A percentile compares a stretch with the other conserved stretches of the same genome.
Evolutionary conservation across 2,113 vertebrate genomes (phyloP).

Genomic region (Nanorana parkeri): DNA sequence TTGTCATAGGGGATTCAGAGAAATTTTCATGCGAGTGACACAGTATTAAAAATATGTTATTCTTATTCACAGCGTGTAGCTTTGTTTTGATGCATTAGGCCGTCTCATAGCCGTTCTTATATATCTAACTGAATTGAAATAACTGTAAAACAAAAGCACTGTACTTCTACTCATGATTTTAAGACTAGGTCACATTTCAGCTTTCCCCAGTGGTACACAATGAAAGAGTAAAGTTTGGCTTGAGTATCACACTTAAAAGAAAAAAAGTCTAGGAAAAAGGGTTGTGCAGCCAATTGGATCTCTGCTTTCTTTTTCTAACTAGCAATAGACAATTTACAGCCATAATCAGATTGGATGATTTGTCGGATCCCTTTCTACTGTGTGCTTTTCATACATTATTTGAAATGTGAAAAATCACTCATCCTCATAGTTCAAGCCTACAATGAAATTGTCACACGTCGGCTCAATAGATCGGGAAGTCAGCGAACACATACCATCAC

Average conservation of each 20-base stretch:
- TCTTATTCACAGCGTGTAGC: slow-evolving; percentile 47
- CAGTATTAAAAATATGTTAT: slow-evolving; percentile 54
- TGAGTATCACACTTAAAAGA: background rate
- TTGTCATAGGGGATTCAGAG: slow-evolving; percentile 51
- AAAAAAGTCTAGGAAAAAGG: too few species aligned
- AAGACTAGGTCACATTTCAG: slow-evolving; percentile 15
- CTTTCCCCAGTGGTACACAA: background rate
- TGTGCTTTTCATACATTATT: too few species aligned
- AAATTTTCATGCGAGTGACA: slow-evolving; percentile 56
- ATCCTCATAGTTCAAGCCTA: too few species aligned
- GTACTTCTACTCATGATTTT: slow-evolving; percentile 28
- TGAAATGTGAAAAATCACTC: too few species aligned
- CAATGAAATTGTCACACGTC: too few species aligned
- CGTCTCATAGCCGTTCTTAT: slow-evolving; percentile 38
- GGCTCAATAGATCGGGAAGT: too few species aligned
- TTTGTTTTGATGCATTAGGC: slow-evolving; percentile 54
- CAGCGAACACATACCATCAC: too few species aligned
- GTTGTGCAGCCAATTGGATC: too few species aligned
- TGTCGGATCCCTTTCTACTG: too few species aligned
- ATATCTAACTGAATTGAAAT: slow-evolving; percentile 47
- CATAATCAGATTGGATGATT: too few species aligned
- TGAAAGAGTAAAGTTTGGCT: background rate
- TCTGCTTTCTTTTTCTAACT: too few species aligned
- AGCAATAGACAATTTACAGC: too few species aligned
- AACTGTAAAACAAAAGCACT: slow-evolving; percentile 47